Evolutionary conservation across 37 sponge, comb jelly and placozoan species (phyloP).

Genomic region (Agelas oroides): DNA sequence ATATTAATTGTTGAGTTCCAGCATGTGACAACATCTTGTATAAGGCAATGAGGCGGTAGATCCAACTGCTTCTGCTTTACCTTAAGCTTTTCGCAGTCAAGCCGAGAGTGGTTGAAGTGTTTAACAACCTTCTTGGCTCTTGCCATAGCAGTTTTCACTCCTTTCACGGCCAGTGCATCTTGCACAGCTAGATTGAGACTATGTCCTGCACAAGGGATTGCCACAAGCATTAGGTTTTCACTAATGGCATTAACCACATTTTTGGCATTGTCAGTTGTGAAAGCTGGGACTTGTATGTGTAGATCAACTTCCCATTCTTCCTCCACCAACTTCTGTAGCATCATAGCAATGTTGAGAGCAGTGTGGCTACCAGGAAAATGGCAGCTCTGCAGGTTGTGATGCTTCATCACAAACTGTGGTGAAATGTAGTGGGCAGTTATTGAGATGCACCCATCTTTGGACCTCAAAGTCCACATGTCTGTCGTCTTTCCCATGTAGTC

Average conservation of each 20-base stretch:
- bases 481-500: conserved; percentile 37
- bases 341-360: conserved; percentile 1
- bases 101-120: conserved; percentile 45
- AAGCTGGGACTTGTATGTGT: conserved; percentile 26
- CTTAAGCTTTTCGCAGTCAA: conserved; percentile 30
- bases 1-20: conserved; percentile 43
- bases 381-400: conserved; percentile 19
- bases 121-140: conserved; percentile 15
- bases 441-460: conserved; percentile 42
- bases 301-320: conserved; percentile 17
- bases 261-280: conserved; percentile 27
- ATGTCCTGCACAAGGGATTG: conserved; percentile 44
- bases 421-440: conserved; percentile 30
- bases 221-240: conserved; percentile 23
- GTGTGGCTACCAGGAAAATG: conserved; percentile 31
- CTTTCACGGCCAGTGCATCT: conserved; percentile 32
- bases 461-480: conserved; percentile 40
- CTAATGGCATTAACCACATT: conserved; percentile 44
- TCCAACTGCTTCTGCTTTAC: conserved; percentile 31
- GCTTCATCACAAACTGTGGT: conserved; percentile 32
- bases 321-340: background rate
- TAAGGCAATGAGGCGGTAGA: conserved; percentile 34
- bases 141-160: conserved; percentile 22
- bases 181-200: conserved; percentile 36
- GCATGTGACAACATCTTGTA: conserved; percentile 27